Evolutionary conservation across 2,888 invertebrate species (phyloP).

Genomic region (Agrilus cyanescens): DNA sequence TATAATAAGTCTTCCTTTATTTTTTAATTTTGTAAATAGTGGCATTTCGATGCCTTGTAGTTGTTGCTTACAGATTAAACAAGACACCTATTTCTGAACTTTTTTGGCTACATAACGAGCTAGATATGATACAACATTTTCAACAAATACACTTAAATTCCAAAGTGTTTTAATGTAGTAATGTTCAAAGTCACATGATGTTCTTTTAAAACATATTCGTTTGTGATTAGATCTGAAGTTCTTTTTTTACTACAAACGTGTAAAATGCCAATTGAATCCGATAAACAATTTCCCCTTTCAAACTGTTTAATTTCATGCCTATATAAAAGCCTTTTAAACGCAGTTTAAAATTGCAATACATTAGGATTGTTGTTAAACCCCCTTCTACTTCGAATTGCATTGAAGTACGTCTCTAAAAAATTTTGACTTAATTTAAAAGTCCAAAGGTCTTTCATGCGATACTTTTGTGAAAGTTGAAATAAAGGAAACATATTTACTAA

Average conservation of each 20-base stretch:
- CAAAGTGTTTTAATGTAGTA: constrained; percentile 1
- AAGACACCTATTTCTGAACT: constrained; percentile 2
- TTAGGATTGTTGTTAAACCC: constrained; percentile 15
- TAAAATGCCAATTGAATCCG: constrained; percentile 6
- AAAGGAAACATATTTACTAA: constrained; percentile 6
- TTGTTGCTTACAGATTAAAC: not conserved
- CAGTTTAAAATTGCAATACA: constrained; percentile 12
- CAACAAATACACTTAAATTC: constrained; percentile 3
- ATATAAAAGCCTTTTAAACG: constrained; percentile 14
- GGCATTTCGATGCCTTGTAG: not conserved
- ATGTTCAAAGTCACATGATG: not conserved
- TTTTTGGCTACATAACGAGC: constrained; percentile 7
- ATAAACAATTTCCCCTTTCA: constrained; percentile 7
- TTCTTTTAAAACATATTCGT: not conserved
- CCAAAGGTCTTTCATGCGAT: too few relatives aligned
- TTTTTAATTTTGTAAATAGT: constrained; percentile 2
- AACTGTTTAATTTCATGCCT: constrained; percentile 7
- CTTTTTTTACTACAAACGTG: constrained; percentile 2
- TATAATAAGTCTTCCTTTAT: not conserved
- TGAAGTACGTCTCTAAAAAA: constrained; percentile 14
- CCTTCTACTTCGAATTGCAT: constrained; percentile 11
- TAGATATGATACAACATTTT: constrained; percentile 9
- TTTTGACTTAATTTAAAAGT: constrained; percentile 14
- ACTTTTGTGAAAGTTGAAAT: not conserved
- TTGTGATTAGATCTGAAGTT: not conserved